phyloP scores from a whole-genome alignment of 2,888 invertebrate genomes.

The Perizoma affinitatum region DNA sequence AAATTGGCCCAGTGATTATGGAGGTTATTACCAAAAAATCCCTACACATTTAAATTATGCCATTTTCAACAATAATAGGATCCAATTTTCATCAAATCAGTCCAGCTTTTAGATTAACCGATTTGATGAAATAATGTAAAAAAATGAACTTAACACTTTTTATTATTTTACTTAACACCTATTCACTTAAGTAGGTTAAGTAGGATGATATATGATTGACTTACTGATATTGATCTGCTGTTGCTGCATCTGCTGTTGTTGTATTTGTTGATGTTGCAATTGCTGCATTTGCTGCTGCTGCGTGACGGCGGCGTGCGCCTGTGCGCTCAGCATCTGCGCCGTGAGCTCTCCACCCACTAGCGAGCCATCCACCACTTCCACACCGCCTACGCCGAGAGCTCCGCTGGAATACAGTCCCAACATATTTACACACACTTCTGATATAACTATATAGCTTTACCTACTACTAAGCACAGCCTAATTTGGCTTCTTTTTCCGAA shows the following conservation, averaged over 20 bases:
- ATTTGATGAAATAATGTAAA: too few species aligned
- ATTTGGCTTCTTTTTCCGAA: too few species aligned
- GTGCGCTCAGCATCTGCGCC: conserved; percentile 74
- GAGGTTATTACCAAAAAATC: too few species aligned
- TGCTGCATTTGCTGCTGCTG: conserved; percentile 51
- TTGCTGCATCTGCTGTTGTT: conserved; percentile 13
- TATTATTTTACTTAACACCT: too few species aligned
- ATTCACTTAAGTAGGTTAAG: too few species aligned
- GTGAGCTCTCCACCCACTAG: conserved; percentile 74
- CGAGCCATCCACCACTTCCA: conserved; percentile 71
- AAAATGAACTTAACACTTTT: too few species aligned
- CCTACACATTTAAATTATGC: too few species aligned
- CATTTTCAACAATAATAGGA: too few species aligned
- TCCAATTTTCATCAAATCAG: too few species aligned
- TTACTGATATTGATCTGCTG: conserved; percentile 31
- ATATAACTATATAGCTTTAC: conserved; percentile 12
- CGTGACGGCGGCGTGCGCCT: conserved; percentile 72
- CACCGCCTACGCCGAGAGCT: conserved; percentile 81
- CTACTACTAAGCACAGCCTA: too few species aligned
- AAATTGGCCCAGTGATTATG: too few species aligned
- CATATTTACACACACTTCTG: conserved; percentile 62
- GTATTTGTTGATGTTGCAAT: not conserved
- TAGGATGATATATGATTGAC: conserved; percentile 6
- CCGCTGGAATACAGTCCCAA: conserved; percentile 84
- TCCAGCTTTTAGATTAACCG: too few species aligned